Evolutionary conservation across 2,888 invertebrate species (phyloP).

Genomic region (Drosophila greeni): DNA sequence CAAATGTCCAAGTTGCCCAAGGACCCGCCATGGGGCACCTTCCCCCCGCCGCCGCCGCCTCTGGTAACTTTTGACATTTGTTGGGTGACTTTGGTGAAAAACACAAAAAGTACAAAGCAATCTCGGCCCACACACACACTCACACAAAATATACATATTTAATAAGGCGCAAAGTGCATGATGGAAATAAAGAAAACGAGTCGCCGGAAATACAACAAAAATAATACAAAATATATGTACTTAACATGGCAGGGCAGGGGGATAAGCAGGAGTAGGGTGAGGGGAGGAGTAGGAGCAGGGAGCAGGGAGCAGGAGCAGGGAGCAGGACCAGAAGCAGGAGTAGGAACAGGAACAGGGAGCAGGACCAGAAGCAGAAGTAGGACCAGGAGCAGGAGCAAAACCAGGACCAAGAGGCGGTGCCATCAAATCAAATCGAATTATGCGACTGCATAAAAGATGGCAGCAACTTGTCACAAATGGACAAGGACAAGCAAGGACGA

Average conservation of each 20-base stretch:
- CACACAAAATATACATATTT: constrained; percentile 46
- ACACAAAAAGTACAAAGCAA: constrained; percentile 30
- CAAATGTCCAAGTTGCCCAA: constrained; percentile 29
- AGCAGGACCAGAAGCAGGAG: too few species aligned
- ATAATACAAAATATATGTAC: neutral
- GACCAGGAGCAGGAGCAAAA: too few species aligned
- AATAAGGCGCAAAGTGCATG: constrained; percentile 51
- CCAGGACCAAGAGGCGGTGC: neutral
- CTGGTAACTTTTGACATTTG: constrained; percentile 49
- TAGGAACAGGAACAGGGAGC: neutral
- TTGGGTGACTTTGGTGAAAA: constrained; percentile 27
- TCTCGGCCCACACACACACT: constrained; percentile 30
- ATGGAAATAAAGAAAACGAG: constrained; percentile 16
- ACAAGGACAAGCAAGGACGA: constrained; percentile 28
- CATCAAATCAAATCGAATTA: constrained; percentile 37
- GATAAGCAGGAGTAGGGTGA: too few species aligned
- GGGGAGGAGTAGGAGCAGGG: too few species aligned
- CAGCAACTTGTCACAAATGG: constrained; percentile 14
- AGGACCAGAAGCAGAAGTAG: too few species aligned
- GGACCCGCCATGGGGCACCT: neutral
- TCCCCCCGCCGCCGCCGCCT: neutral
- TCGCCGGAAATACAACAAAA: neutral
- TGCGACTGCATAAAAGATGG: constrained; percentile 41
- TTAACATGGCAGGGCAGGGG: neutral
- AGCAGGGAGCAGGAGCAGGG: too few species aligned